Conservation (phyloP, 2,113 vertebrate species). For the Arvicanthis niloticus region DNA sequence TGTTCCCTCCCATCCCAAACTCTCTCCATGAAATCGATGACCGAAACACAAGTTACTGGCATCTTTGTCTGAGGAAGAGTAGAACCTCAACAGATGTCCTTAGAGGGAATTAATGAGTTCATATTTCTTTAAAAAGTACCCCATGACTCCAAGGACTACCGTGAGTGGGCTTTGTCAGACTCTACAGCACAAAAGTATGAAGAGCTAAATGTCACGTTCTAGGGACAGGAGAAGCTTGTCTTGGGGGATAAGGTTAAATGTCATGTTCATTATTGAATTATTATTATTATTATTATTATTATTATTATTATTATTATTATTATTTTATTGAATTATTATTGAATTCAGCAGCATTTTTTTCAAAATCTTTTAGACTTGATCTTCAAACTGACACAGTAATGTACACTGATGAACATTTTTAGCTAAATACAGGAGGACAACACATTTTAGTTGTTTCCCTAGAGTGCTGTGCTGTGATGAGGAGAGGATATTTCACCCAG, state of each 20-base stretch:
- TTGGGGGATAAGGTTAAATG: not conserved
- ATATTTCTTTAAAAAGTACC: not conserved
- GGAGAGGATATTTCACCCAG: not conserved
- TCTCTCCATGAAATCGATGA: not conserved
- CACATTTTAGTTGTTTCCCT: not conserved
- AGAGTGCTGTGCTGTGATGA: not conserved
- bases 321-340: too few species aligned
- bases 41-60: not conserved
- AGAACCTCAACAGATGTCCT: not conserved
- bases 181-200: not conserved
- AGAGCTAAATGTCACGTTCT: slow-evolving; percentile 11
- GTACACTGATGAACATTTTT: not conserved
- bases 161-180: not conserved
- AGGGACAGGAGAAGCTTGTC: not conserved
- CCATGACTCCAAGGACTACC: not conserved
- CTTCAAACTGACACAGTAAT: not conserved
- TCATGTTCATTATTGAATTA: too few species aligned
- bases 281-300: too few species aligned
- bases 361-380: not conserved
- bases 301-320: too few species aligned
- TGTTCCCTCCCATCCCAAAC: not conserved
- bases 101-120: not conserved
- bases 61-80: not conserved
- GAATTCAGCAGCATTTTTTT: not conserved
- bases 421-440: not conserved